These are phyloP conservation scores for Spheniscus mendiculus DNA, from an alignment of 2,113 vertebrate genomes.

Conservation along the genomic window DNA sequence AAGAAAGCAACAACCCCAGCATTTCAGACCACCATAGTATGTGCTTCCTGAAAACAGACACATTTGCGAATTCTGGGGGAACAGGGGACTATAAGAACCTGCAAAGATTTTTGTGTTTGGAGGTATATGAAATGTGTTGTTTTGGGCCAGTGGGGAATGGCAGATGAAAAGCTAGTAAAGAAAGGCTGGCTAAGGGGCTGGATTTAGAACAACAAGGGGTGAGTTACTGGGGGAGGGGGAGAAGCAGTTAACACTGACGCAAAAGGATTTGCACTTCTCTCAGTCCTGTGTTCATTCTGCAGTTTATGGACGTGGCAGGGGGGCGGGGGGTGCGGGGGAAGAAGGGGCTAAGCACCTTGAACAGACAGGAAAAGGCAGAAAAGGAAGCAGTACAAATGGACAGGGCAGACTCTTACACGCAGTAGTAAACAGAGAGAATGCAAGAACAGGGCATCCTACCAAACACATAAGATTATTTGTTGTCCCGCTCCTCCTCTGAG, in stretches of 20 bases:
- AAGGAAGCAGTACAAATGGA: background rate
- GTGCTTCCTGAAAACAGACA: background rate
- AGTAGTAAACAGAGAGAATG: background rate
- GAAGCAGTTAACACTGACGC: background rate
- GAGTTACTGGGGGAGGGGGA: background rate
- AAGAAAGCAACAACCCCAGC: background rate
- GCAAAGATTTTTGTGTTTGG: background rate
- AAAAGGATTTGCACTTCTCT: background rate
- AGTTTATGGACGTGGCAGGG: background rate
- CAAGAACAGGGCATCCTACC: background rate
- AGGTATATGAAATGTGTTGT: background rate
- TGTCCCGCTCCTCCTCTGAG: background rate
- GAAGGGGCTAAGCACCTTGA: background rate
- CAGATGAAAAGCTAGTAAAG: background rate
- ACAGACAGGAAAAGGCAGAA: background rate
- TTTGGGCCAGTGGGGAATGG: background rate
- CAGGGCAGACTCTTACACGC: background rate
- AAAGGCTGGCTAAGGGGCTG: background rate
- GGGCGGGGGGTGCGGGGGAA: too few relatives aligned
- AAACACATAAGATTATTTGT: background rate
- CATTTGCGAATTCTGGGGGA: background rate
- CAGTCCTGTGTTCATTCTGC: background rate
- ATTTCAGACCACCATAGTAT: background rate
- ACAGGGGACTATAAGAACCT: background rate
- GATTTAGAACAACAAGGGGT: background rate